These are phyloP conservation scores for Microctonus brassicae DNA, from an alignment of 2,888 invertebrate species.

Conservation along the genomic window DNA sequence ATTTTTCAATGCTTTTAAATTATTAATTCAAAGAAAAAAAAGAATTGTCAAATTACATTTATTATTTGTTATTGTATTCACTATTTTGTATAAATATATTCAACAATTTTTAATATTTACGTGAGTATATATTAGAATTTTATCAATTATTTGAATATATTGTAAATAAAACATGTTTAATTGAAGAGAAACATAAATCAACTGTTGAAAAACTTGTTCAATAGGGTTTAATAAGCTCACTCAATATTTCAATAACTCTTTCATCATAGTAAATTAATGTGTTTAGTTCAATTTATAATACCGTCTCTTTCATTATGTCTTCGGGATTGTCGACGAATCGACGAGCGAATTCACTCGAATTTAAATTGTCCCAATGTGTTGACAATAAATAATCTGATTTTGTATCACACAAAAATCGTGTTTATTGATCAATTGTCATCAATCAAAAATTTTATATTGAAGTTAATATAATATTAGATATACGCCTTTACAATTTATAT, in stretches of 20 bases:
- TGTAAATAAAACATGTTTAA: not conserved
- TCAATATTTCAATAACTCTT: not conserved
- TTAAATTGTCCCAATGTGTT: not conserved
- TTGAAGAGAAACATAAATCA: not conserved
- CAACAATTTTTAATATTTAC: not conserved
- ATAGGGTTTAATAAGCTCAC: not conserved
- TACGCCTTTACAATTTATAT: no score
- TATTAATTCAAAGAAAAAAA: no score
- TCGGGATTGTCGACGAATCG: slow-evolving; percentile 25
- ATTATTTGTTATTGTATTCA: no score
- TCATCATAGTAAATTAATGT: not conserved
- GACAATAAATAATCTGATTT: not conserved
- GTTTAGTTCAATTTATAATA: not conserved
- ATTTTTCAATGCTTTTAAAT: no score
- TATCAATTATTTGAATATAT: not conserved
- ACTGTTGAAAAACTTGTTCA: not conserved
- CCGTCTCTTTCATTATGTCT: slow-evolving; percentile 4
- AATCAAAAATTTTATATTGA: not conserved
- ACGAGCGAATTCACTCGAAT: slow-evolving; percentile 4
- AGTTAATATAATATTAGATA: no score
- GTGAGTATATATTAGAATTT: not conserved
- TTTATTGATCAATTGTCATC: not conserved
- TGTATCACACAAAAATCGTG: not conserved
- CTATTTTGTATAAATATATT: no score
- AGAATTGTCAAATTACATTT: no score